Base-by-base conservation (phyloP, 2,797 vertebrate genomes). In the Balearica regulorum region DNA sequence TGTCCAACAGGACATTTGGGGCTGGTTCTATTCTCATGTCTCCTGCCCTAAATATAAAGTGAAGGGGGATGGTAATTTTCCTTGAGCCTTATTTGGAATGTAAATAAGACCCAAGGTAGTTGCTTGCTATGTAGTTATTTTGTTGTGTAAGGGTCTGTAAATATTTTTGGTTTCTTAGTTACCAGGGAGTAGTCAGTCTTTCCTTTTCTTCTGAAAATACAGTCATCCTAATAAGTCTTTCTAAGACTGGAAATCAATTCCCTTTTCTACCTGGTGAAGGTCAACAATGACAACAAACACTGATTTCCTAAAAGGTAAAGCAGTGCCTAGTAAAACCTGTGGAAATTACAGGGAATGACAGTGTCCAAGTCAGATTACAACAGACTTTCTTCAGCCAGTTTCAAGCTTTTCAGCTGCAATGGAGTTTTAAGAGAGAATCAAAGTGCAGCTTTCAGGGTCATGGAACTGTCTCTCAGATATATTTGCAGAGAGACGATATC, bases 91-190 rank as follows among this genome's bases (percentile, higher is more conserved):
- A 73, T 80, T 93, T 90, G 85, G 51, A 93, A 66, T 26, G 1
- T 88, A 95, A 94, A 53, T 83, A 87, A 81, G 60, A 60, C 49
- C 1, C 0, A 64, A 86, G 64, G 49, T 86, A 66, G 51, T 78
- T 81, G 26, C 54, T 90, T 44, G 29, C 35, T 71, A 14, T 53
- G 57, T 41, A 75, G 57, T 70, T 94, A 68, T 90, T 92, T 93
- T 90, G 35, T 94, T 90, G 48, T 92, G 53, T 62, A 90, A 83
- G 49, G 9, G 8, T 88, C 90, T 86, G 75, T 93, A 93, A 83
- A 78, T 88, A 88, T 57, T 88, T 94, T 53, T 83, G 16, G 80
- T 90, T 78, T 95, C 95, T 93, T 90, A 83, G 84, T 78, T 95
- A 91, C 60, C 60, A 46, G 43, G 48, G 20, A 82, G 29, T 66